Conservation (phyloP, 2,797 vertebrate species). For the Enoplosus armatus region DNA sequence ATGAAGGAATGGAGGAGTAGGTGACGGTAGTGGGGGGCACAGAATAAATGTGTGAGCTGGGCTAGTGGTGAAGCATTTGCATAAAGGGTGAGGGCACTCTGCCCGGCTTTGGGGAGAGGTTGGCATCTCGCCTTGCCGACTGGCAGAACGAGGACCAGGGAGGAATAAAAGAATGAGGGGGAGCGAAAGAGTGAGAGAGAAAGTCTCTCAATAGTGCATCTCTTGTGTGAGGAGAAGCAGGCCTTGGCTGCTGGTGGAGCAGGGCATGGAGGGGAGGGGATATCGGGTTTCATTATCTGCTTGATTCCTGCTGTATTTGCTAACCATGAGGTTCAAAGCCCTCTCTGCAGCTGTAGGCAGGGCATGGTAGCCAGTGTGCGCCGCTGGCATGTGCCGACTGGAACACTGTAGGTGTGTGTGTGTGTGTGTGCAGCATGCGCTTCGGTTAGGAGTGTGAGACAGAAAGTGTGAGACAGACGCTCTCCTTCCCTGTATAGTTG, state of each 20-base stretch:
- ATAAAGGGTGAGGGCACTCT: constrained; percentile 87
- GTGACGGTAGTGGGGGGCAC: constrained; percentile 58
- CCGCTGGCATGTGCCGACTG: constrained; percentile 68
- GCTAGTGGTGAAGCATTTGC: constrained; percentile 83
- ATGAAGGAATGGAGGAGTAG: constrained; percentile 54
- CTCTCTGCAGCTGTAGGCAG: constrained; percentile 68
- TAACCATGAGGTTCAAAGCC: constrained; percentile 77
- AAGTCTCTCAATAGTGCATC: constrained; percentile 84
- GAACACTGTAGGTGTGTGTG: constrained; percentile 67
- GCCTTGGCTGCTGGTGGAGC: constrained; percentile 71
- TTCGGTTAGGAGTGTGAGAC: constrained; percentile 46
- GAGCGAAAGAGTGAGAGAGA: constrained; percentile 75
- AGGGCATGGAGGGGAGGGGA: constrained; percentile 64
- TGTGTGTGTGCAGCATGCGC: constrained; percentile 63
- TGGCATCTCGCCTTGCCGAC: constrained; percentile 85
- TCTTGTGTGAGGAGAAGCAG: constrained; percentile 79
- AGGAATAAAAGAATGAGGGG: constrained; percentile 83
- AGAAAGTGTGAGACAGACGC: constrained; percentile 48
- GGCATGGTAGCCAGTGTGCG: constrained; percentile 57
- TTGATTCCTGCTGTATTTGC: constrained; percentile 79
- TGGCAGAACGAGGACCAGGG: constrained; percentile 80
- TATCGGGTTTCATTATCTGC: constrained; percentile 82
- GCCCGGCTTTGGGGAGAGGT: constrained; percentile 86
- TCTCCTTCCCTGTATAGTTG: constrained; percentile 29
- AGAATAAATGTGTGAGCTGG: constrained; percentile 75